Percentiles rank a stretch among this genome's conserved stretches.
phyloP scores from a whole-genome alignment of 2,113 vertebrate species.

The Furnarius figulus region DNA sequence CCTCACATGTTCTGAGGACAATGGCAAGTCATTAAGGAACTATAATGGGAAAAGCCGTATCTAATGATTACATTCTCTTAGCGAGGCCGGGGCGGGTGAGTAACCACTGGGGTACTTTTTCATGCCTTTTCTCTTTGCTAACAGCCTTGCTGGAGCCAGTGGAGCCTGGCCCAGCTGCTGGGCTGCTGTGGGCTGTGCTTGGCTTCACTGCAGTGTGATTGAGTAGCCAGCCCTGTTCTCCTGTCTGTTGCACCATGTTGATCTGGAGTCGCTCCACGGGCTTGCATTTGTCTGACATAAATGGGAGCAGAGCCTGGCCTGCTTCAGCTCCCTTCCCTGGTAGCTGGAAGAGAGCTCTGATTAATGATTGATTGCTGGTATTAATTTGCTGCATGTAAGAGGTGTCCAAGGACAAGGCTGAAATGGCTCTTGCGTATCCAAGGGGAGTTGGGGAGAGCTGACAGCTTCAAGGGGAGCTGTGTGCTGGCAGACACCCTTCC shows the following conservation, averaged over 20 bases:
- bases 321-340: not conserved
- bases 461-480: not conserved
- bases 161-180: constrained; percentile 3
- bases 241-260: not conserved
- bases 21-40: constrained; percentile 48
- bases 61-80: constrained; percentile 37
- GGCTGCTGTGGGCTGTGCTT: not conserved
- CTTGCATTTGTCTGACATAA: constrained; percentile 48
- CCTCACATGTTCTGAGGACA: not conserved
- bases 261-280: constrained; percentile 30
- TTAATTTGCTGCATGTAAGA: constrained; percentile 39
- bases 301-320: constrained; percentile 37
- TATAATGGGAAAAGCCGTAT: constrained; percentile 46
- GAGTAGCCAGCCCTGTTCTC: not conserved
- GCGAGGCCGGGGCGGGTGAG: not conserved
- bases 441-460: not conserved
- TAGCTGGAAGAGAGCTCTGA: constrained; percentile 18
- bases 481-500: not conserved
- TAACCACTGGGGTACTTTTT: not conserved
- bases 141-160: not conserved
- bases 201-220: not conserved
- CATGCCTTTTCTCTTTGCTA: constrained; percentile 13
- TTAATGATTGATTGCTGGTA: constrained; percentile 14
- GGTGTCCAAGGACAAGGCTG: constrained; percentile 35
- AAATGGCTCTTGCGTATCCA: not conserved